Conservation (phyloP, 2,113 vertebrate species). For the Empidonax traillii region DNA sequence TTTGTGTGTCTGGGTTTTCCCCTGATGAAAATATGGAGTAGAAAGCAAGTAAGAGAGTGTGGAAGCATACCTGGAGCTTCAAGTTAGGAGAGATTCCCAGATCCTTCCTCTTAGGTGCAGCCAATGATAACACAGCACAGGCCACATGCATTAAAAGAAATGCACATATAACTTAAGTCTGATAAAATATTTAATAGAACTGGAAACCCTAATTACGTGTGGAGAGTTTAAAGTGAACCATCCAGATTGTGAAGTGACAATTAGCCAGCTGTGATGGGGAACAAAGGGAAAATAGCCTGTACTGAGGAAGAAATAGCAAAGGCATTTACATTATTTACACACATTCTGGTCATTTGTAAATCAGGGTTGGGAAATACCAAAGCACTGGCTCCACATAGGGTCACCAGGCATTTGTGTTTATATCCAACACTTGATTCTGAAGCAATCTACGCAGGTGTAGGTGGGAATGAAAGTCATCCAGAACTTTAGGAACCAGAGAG, state of each 20-base stretch:
- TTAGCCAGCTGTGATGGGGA: slow-evolving; percentile 40
- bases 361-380: not conserved
- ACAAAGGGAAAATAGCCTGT: slow-evolving; percentile 2
- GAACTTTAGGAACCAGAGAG: not conserved
- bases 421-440: not conserved
- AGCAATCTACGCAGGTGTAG: not conserved
- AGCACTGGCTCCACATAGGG: not conserved
- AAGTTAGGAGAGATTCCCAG: not conserved
- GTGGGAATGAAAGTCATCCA: not conserved
- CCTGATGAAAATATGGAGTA: not conserved
- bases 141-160: not conserved
- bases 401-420: not conserved
- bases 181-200: not conserved
- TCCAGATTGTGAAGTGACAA: slow-evolving; percentile 37
- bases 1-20: not conserved
- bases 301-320: not conserved
- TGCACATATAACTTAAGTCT: not conserved
- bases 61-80: not conserved
- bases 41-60: not conserved
- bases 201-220: not conserved
- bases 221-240: not conserved
- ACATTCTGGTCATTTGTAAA: slow-evolving; percentile 1
- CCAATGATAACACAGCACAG: not conserved
- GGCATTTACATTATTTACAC: slow-evolving; percentile 16
- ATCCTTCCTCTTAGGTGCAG: not conserved